Conservation (phyloP, 2,888 invertebrate genomes). For the Pseudococcus longispinus region DNA sequence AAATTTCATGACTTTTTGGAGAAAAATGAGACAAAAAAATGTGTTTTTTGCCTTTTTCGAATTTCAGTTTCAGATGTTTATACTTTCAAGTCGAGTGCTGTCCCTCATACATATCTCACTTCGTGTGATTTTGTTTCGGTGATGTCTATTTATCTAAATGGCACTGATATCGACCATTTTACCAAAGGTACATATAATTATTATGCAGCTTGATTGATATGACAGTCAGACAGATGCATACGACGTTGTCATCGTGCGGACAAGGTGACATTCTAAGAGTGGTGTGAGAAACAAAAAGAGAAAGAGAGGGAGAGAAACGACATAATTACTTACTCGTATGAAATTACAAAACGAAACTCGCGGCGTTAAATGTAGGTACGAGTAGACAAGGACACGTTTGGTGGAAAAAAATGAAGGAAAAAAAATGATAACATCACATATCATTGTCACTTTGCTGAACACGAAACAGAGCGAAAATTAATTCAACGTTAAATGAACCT, state of each 20-base stretch:
- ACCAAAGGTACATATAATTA: background rate
- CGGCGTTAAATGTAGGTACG: background rate
- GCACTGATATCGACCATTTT: background rate
- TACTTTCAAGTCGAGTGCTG: no score
- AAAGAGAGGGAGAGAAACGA: background rate
- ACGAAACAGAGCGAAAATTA: constrained; percentile 28
- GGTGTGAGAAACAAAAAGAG: background rate
- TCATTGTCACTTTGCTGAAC: constrained; percentile 24
- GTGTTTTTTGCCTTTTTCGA: no score
- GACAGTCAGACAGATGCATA: background rate
- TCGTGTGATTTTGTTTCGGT: background rate
- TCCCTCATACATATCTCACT: no score
- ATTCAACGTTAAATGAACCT: background rate
- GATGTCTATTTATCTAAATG: background rate
- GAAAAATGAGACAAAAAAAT: no score
- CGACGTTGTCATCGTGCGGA: background rate
- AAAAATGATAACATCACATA: constrained; percentile 30
- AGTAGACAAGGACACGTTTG: background rate
- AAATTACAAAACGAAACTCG: background rate
- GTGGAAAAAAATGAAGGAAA: background rate
- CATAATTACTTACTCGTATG: background rate
- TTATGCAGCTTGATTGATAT: constrained; percentile 3
- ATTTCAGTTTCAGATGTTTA: no score
- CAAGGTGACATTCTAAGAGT: background rate
- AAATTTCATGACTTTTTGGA: no score